These are phyloP conservation scores for Erpetoichthys calabaricus DNA, from an alignment of 2,797 vertebrate species.

Conservation along the genomic window DNA sequence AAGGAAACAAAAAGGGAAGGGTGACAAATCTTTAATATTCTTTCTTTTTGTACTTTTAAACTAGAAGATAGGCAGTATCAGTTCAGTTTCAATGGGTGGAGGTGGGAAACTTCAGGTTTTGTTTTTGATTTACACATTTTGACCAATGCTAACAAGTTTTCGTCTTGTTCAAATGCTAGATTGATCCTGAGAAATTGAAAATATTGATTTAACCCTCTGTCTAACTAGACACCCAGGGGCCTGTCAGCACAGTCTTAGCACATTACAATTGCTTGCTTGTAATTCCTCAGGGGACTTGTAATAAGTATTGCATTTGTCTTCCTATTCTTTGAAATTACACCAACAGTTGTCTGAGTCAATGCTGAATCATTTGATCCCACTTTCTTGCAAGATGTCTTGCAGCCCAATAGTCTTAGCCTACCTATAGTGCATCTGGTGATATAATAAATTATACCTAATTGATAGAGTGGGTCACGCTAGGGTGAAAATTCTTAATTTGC, in stretches of 20 bases:
- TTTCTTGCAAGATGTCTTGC: conserved; percentile 76
- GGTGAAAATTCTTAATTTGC: conserved; percentile 88
- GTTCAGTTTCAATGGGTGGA: conserved; percentile 59
- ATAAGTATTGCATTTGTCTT: conserved; percentile 76
- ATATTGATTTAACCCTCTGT: conserved; percentile 95
- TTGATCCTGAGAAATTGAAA: conserved; percentile 98
- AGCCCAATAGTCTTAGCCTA: conserved; percentile 70
- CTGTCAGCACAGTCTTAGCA: conserved; percentile 80
- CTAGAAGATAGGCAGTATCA: conserved; percentile 20
- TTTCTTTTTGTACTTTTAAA: neutral
- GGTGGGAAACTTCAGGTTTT: conserved; percentile 65
- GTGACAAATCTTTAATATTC: neutral
- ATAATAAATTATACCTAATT: conserved; percentile 92
- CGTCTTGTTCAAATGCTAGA: conserved; percentile 81
- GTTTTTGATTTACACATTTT: conserved; percentile 91
- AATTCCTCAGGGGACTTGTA: conserved; percentile 86
- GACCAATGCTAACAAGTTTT: conserved; percentile 80
- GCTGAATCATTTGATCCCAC: conserved; percentile 67
- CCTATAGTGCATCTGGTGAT: conserved; percentile 91
- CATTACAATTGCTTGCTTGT: conserved; percentile 73
- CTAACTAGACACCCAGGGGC: conserved; percentile 67
- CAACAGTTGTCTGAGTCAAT: conserved; percentile 76
- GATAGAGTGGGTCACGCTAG: conserved; percentile 92
- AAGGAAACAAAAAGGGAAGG: neutral
- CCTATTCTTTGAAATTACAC: conserved; percentile 87